Evolutionary conservation across 2,888 invertebrate genomes (phyloP), one percentile per base, ranked within the genome.

Genomic region (Buathra laborator): DNA sequence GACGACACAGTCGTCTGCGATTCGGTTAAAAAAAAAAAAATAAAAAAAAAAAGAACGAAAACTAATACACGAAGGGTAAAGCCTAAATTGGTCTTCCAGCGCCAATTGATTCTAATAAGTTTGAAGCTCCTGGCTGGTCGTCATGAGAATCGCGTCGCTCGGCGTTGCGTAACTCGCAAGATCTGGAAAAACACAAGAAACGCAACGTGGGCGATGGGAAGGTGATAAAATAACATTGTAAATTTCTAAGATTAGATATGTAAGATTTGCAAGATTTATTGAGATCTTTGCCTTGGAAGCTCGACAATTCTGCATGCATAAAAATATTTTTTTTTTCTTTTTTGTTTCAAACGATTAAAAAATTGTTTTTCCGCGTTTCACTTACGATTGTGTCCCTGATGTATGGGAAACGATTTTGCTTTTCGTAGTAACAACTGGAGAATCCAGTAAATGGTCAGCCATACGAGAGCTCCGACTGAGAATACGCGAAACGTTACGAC

Each of bases 401-500:
- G 89, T 10, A 92, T 78, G 12, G 93, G 91, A 84, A 91, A 90
- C 4, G 91, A 88, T 90, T 93, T 93, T 10, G 90, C 87, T 90
- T 90, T 92, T 64, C 89, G 90, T 48, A 94, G 76, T 56, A 92
- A 81, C 37, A 93, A 84, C 79, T 93, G 93, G 78, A 92, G 80
- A 9, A 91, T 84, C 93, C 94, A 94, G 77, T 92, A 94, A 44
- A 91, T 81, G 32, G 87, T 88, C 48, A 94, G 86, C 94, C 94
- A 94, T 0, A 96, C 91, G 44, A 98, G 94, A 0, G 97, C 95
- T 0, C 95, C 96, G 70, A 96, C 94, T 0, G 97, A 97, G 91
- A 97, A 97, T 87, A 95, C 95, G 81, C 96, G 95, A 93, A 97
- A 98, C 0, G 97, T 96, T 64, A 94, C 92, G 79, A 95, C 95